Base-by-base conservation (phyloP, 64 coral and sea anemone species). In the Montipora sp. region DNA sequence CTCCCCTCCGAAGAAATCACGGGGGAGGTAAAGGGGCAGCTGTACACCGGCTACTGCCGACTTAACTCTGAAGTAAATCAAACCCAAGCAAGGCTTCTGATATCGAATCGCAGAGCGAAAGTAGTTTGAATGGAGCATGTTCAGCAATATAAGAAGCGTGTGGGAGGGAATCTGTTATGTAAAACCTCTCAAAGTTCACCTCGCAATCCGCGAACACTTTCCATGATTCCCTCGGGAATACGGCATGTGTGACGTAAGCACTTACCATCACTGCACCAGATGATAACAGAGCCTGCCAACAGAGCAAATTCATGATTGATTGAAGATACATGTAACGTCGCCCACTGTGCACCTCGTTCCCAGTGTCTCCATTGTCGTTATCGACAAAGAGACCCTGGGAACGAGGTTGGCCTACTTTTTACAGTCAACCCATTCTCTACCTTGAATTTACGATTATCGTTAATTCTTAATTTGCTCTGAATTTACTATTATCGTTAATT, bases 91-190 rank as follows among this genome's bases (percentile, higher is more conserved):
- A 80, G 46, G 95, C 87, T 15, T 97, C 69, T 59, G 95, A 94
- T 21, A 97, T 87, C 0, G 63, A 83, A 46, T 90, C 92, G 9
- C 92, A 92, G 4, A 99, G 85, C 5, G 98, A 99, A 44, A 99
- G 84, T 4, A 99, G 67, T 23, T 92, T 78, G 51, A 99, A 99
- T 9, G 98, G 98, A 14, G 88, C 27, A 58, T 96, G 79, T 12
- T 92, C 50, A 16, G 94, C 94, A 16, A 99, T 99, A 43, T 90
- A 55, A 46, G 90, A 7, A 18, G 98, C 84, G 47, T 93, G 91
- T 53, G 98, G 98, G 4, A 99, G 61, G 7, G 98, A 99, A 80
- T 99, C 93, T 63, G 98, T 99, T 46, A 99, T 99, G 94, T 92
- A 99, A 72, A 99, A 99, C 76, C 96, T 96, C 13, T 94, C 92